Conservation (phyloP, 2,113 vertebrate genomes). For the Mixornis gularis region DNA sequence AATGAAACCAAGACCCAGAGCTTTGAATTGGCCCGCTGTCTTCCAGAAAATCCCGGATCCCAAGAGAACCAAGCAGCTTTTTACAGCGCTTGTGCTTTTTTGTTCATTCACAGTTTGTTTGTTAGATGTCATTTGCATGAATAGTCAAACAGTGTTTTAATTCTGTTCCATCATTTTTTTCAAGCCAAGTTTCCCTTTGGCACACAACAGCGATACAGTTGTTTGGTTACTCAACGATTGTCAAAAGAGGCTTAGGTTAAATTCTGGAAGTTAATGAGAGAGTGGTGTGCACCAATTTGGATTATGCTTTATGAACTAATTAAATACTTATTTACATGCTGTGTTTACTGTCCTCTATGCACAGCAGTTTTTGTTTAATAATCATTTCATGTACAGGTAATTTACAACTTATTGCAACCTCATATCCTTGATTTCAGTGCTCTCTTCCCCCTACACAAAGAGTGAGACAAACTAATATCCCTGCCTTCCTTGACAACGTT, state of each 20-base stretch:
- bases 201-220: neutral
- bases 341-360: neutral
- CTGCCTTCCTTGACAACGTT: neutral
- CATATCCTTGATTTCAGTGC: neutral
- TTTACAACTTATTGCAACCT: neutral
- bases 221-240: constrained; percentile 29
- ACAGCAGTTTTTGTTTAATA: neutral
- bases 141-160: constrained; percentile 28
- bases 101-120: constrained; percentile 49
- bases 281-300: constrained; percentile 1
- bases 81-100: neutral
- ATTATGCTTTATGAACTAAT: constrained; percentile 41
- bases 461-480: neutral
- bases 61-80: neutral
- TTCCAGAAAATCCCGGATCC: constrained; percentile 8
- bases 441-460: neutral
- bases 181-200: constrained; percentile 43
- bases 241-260: constrained; percentile 32
- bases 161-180: neutral
- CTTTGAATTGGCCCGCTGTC: constrained; percentile 22
- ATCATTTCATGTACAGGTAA: neutral
- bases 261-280: constrained; percentile 30
- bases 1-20: constrained; percentile 9
- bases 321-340: constrained; percentile 47
- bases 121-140: constrained; percentile 51